These are phyloP conservation scores for Mimumesa dahlbomi DNA, from an alignment of 2,888 invertebrate species.

Conservation along the genomic window DNA sequence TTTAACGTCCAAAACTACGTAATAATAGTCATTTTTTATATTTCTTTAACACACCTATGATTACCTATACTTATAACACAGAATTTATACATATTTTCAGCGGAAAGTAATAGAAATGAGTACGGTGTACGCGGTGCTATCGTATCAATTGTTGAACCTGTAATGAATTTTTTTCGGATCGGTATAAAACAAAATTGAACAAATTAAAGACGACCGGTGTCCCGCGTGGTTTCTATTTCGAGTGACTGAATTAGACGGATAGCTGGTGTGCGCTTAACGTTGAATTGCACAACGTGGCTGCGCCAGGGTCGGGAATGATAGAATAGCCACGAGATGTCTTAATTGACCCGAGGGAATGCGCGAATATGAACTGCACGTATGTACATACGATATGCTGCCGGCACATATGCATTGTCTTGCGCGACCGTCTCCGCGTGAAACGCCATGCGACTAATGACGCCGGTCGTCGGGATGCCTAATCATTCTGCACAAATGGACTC, in stretches of 20 bases:
- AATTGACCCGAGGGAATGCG: conserved; percentile 70
- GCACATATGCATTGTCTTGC: conserved; percentile 35
- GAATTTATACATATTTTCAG: no score
- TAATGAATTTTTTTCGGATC: no score
- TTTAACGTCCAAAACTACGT: no score
- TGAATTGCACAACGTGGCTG: conserved; percentile 62
- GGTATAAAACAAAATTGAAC: no score
- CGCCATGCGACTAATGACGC: conserved; percentile 44
- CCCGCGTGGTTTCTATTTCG: no score
- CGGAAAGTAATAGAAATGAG: no score
- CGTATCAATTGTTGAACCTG: no score
- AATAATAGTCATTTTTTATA: no score
- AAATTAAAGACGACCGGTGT: no score
- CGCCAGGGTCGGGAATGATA: conserved; percentile 59
- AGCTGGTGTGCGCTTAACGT: conserved; percentile 21
- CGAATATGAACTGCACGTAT: conserved; percentile 47
- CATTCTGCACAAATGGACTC: conserved; percentile 15
- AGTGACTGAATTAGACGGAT: conserved; percentile 37
- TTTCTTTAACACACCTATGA: no score
- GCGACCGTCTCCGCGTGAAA: conserved; percentile 26
- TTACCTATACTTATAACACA: no score
- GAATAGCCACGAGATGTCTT: conserved; percentile 68
- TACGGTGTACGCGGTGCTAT: no score
- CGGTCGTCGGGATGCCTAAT: conserved; percentile 41
- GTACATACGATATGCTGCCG: conserved; percentile 48